A percentile compares a stretch with the other conserved stretches of the same genome.
Evolutionary conservation across 2,113 vertebrate species (phyloP).

Genomic region (Phrynosoma platyrhinos): DNA sequence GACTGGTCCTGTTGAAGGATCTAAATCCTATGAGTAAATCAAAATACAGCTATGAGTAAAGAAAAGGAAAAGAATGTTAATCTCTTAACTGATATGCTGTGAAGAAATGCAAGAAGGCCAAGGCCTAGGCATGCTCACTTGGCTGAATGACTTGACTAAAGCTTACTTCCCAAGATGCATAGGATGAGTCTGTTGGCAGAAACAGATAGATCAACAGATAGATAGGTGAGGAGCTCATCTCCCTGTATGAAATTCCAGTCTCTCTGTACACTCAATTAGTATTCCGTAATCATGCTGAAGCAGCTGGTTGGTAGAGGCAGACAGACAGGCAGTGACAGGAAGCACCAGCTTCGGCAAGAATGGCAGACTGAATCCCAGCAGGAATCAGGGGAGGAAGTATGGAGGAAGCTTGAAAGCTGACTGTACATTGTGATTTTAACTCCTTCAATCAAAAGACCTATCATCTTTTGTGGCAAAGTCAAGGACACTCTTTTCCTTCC

Average conservation of each 20-base stretch:
- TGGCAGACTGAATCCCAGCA: constrained; percentile 14
- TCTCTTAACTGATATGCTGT: constrained; percentile 10
- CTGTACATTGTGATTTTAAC: not conserved
- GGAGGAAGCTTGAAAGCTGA: constrained; percentile 1
- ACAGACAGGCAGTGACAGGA: constrained; percentile 12
- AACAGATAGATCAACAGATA: not conserved
- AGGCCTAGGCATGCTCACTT: not conserved
- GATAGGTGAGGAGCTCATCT: not conserved
- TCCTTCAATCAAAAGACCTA: constrained; percentile 13
- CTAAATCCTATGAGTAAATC: not conserved
- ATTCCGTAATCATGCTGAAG: constrained; percentile 10
- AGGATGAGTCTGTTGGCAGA: not conserved
- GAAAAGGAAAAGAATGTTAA: not conserved
- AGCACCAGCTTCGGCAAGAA: not conserved
- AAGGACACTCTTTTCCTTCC: not conserved
- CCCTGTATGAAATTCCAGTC: constrained; percentile 5
- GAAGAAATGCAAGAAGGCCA: not conserved
- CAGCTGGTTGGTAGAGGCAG: constrained; percentile 18
- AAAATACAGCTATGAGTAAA: not conserved
- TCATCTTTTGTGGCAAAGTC: not conserved
- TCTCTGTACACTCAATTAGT: not conserved
- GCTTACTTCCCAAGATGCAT: not conserved
- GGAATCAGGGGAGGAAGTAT: not conserved
- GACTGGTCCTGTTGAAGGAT: not conserved
- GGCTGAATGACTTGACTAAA: not conserved